Conservation (phyloP, 1,140 invertebrate species). For the Caenorhabditis brenneri region DNA sequence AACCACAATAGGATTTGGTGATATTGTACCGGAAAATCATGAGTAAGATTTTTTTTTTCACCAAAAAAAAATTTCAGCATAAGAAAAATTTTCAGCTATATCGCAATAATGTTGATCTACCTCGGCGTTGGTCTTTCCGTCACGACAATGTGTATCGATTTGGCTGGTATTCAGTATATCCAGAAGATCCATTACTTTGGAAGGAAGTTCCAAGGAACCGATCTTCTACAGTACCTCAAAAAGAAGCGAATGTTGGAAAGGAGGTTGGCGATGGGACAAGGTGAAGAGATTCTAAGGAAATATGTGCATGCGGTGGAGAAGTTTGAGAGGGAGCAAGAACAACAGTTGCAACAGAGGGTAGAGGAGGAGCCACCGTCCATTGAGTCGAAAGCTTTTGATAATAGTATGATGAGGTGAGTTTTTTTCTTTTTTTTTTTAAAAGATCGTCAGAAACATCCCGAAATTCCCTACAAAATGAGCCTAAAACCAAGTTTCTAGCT, state of each 20-base stretch:
- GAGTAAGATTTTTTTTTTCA: conserved; percentile 56
- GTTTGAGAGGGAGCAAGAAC: conserved; percentile 28
- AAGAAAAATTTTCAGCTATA: conserved; percentile 61
- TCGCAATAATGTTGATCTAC: conserved; percentile 69
- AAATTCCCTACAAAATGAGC: background rate
- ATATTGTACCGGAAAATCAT: conserved; percentile 80
- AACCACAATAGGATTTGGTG: conserved; percentile 86
- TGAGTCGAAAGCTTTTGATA: conserved; percentile 5
- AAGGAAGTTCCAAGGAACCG: conserved; percentile 70
- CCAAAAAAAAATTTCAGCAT: background rate
- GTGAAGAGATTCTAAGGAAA: conserved; percentile 68
- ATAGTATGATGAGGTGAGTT: conserved; percentile 20
- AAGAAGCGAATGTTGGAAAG: conserved; percentile 70
- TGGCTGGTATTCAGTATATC: conserved; percentile 65
- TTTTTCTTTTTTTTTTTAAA: conserved; percentile 27
- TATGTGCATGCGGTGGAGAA: conserved; percentile 56
- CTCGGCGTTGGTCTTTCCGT: conserved; percentile 69
- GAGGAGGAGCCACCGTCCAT: conserved; percentile 40
- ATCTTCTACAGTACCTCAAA: conserved; percentile 69
- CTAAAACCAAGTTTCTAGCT: too few species aligned
- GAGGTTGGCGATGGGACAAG: conserved; percentile 68
- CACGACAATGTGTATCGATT: conserved; percentile 71
- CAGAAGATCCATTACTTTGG: conserved; percentile 70
- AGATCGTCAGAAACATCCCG: background rate
- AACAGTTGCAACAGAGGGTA: conserved; percentile 58